These are phyloP conservation scores for Drosophila atroscutellata DNA, from an alignment of 2,888 invertebrate species.

Conservation along the genomic window DNA sequence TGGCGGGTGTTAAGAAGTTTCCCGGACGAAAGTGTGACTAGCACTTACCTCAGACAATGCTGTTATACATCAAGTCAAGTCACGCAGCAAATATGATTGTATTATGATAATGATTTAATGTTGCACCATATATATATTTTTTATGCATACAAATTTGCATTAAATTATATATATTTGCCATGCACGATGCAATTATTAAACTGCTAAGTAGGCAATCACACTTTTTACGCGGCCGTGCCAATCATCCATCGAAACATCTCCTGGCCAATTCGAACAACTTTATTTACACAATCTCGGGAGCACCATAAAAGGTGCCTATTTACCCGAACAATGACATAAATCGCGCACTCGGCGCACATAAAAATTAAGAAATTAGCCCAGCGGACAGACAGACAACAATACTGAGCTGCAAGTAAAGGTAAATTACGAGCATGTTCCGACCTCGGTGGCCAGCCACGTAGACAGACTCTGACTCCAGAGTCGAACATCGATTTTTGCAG, in stretches of 20 bases:
- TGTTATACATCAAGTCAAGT: background rate
- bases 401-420: conserved; percentile 33
- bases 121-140: background rate
- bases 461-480: conserved; percentile 15
- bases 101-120: background rate
- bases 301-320: conserved; percentile 61
- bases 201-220: background rate
- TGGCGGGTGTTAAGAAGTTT: background rate
- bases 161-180: no score
- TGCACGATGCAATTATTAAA: background rate
- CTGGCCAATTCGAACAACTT: conserved; percentile 52
- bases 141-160: background rate
- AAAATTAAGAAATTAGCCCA: conserved; percentile 76
- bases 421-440: conserved; percentile 55
- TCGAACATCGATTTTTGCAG: conserved; percentile 8
- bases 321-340: conserved; percentile 61
- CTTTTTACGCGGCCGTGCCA: conserved; percentile 5
- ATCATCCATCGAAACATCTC: conserved; percentile 6
- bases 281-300: conserved; percentile 48
- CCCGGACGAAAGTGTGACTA: background rate
- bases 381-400: conserved; percentile 27
- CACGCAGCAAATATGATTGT: background rate
- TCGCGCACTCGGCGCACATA: conserved; percentile 67
- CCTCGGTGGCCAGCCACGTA: conserved; percentile 32
- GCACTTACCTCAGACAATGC: background rate